These are phyloP conservation scores for Pomatorhinus ruficollis DNA, from an alignment of 2,113 vertebrate species.

Conservation along the genomic window DNA sequence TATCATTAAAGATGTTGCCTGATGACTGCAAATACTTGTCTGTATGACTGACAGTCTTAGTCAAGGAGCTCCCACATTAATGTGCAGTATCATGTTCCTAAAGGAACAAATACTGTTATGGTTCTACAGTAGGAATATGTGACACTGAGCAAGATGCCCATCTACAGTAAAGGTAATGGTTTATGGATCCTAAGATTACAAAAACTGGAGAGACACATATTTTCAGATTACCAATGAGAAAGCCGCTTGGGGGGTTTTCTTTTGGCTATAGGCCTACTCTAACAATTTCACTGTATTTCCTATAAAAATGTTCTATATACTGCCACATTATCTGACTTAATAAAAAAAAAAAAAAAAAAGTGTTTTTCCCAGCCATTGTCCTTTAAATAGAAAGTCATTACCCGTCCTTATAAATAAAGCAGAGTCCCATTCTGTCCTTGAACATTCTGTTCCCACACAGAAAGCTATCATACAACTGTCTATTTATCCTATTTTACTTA, in stretches of 20 bases:
- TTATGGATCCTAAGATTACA: neutral
- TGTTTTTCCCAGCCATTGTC: neutral
- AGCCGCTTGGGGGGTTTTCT: neutral
- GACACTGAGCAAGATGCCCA: neutral
- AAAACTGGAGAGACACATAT: neutral
- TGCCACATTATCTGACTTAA: neutral
- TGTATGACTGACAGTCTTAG: constrained; percentile 8
- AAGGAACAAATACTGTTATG: neutral
- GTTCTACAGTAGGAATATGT: neutral
- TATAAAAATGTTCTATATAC: neutral
- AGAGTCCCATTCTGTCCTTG: neutral
- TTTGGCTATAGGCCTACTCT: neutral
- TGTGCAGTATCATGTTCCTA: neutral
- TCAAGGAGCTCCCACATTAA: neutral
- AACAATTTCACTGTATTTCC: neutral
- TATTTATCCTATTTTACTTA: neutral
- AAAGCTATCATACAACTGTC: neutral
- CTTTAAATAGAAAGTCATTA: neutral
- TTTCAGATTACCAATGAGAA: neutral
- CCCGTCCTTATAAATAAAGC: neutral
- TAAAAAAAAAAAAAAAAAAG: neutral
- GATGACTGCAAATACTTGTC: constrained; percentile 19
- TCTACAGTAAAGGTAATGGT: neutral
- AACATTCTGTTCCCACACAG: neutral
- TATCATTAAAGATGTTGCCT: constrained; percentile 40